Evolutionary conservation across 2,113 vertebrate species (phyloP).

Genomic region (Sinocyclocheilus anshuiensis): DNA sequence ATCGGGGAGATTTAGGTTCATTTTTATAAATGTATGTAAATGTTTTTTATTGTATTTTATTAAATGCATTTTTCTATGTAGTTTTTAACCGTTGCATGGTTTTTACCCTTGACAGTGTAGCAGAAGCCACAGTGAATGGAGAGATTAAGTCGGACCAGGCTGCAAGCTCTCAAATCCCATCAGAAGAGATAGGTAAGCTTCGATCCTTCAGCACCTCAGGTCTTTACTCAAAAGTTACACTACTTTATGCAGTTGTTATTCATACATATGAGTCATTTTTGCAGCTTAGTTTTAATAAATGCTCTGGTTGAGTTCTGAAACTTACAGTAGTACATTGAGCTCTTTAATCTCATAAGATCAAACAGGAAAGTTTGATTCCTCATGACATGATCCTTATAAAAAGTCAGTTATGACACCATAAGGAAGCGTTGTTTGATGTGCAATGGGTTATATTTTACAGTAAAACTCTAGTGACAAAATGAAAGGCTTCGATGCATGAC

Average conservation of each 20-base stretch:
- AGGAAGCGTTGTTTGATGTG: conserved; percentile 5
- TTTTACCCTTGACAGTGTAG: conserved; percentile 63
- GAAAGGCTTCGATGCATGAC: background rate
- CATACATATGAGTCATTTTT: background rate
- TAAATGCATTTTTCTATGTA: background rate
- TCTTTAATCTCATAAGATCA: background rate
- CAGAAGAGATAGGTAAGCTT: conserved; percentile 16
- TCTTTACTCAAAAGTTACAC: background rate
- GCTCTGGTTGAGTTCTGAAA: background rate
- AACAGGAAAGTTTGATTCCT: background rate
- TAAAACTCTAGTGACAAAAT: background rate
- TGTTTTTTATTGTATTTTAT: background rate
- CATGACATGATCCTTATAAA: background rate
- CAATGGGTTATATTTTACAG: background rate
- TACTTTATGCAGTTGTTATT: background rate
- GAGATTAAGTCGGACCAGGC: conserved; percentile 1
- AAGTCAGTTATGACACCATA: background rate
- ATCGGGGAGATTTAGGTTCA: too few species aligned
- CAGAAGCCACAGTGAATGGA: conserved; percentile 45
- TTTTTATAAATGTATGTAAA: too few species aligned
- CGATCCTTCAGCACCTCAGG: background rate
- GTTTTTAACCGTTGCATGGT: conserved; percentile 51
- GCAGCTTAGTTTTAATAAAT: background rate
- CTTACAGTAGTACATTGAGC: background rate
- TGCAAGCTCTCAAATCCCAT: background rate